phyloP scores from a whole-genome alignment of 2,888 invertebrate species.

The Perdita meconis region DNA sequence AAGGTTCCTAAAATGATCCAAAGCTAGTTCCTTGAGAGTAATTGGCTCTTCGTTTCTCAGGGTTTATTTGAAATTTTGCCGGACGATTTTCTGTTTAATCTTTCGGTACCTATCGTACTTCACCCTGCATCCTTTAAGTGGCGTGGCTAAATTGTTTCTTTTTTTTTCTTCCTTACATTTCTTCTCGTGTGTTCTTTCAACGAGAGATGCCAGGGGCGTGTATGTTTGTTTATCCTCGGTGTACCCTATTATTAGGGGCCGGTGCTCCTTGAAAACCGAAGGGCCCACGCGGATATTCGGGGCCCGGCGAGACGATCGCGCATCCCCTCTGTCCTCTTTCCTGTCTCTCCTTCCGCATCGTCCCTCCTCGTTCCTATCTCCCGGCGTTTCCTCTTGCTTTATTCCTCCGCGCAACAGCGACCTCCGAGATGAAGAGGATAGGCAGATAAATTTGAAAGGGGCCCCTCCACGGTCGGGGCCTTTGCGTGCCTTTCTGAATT shows the following conservation, averaged over 20 bases:
- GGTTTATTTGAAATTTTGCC: constrained; percentile 1
- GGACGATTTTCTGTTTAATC: constrained; percentile 27
- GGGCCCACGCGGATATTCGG: constrained; percentile 68
- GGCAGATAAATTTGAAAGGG: constrained; percentile 59
- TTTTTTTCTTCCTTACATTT: constrained; percentile 49
- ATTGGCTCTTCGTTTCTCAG: background rate
- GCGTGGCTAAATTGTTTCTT: constrained; percentile 66
- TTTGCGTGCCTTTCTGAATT: constrained; percentile 52
- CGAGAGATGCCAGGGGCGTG: constrained; percentile 83
- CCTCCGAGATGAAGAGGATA: constrained; percentile 35
- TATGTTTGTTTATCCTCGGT: constrained; percentile 83
- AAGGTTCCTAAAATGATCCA: too few relatives aligned
- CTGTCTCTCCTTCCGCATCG: constrained; percentile 28
- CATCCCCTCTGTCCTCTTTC: constrained; percentile 43
- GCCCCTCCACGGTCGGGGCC: constrained; percentile 14
- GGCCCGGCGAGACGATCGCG: constrained; percentile 66
- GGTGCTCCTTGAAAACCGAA: constrained; percentile 72
- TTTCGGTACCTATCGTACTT: constrained; percentile 52
- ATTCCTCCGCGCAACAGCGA: constrained; percentile 40
- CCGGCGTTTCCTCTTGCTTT: constrained; percentile 33
- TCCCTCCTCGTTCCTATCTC: constrained; percentile 24
- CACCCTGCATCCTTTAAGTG: constrained; percentile 58
- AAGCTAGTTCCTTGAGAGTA: too few relatives aligned
- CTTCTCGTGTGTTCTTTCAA: constrained; percentile 71
- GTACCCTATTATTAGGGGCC: constrained; percentile 83